Evolutionary conservation across 1,140 invertebrate species (phyloP), one percentile per base, ranked within the genome.

Genomic region (Kradibia gibbosae): DNA sequence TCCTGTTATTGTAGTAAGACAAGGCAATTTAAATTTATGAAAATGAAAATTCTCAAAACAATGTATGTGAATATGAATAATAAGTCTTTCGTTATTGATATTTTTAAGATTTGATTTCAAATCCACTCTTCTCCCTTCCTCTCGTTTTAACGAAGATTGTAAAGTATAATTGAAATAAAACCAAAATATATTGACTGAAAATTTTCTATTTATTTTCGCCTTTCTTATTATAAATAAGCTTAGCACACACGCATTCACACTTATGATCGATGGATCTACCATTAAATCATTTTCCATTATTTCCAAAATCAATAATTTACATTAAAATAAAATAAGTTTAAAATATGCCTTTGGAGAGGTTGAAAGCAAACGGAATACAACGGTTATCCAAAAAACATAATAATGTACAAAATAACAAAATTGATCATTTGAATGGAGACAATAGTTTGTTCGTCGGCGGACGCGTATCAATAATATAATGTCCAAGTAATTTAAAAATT

Each of bases 181-280:
- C 50, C 34, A 31, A 70, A 4, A 60, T 82, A 5, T 82, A 60
- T 36, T 39, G 75, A 78, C 79, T 78, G 81, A 78, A 82, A 79
- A 60, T 78, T 86, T 85, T 83, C 85, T 87, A 86, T 88, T 87
- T 88, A 86, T 89, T 87, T 84, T 85, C 83, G 57, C 60, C 85
- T 78, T 86, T 22, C 10, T 85, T 80, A 83, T 90, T 89, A 91
- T 91, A 91, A 91, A 91, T 91, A 90, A 86, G 84, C 87, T 87
- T 87, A 87, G 85, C 90, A 88, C 89, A 88, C 87, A 86, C 85
- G 87, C 90, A 91, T 89, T 90, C 90, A 91, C 89, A 89, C 89
- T 88, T 84, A 78, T 72, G 81, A 86, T 85, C 86, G 85, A 85
- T 88, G 85, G 87, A 84, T 89, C 86, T 82, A 88, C 84, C 88